These are phyloP conservation scores for Pheosia tremula DNA, from an alignment of 2,888 invertebrate species.

Conservation along the genomic window DNA sequence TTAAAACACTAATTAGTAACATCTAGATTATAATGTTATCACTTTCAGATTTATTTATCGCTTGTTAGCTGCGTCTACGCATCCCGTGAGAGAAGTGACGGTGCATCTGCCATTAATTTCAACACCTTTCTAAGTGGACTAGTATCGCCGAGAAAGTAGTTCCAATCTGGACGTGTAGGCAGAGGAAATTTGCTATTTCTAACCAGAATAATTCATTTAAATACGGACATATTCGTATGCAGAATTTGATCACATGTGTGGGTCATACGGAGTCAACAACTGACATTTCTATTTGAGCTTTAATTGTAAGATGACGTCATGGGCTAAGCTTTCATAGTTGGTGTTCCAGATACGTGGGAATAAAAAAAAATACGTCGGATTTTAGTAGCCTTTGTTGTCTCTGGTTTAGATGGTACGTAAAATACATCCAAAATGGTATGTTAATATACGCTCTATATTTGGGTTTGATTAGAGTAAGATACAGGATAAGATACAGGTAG, in stretches of 20 bases:
- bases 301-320: not conserved
- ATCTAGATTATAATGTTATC: no score
- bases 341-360: not conserved
- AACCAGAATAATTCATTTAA: constrained; percentile 6
- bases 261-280: not conserved
- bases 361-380: no score
- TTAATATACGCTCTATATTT: not conserved
- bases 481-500: not conserved
- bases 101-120: constrained; percentile 1
- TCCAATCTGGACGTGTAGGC: not conserved
- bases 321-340: not conserved
- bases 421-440: not conserved
- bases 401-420: not conserved
- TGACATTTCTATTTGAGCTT: not conserved
- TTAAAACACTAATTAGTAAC: no score
- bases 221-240: not conserved
- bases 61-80: not conserved
- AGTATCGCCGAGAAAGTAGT: not conserved
- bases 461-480: not conserved
- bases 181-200: constrained; percentile 3
- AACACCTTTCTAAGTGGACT: constrained; percentile 5
- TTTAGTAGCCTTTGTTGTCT: no score
- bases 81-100: not conserved
- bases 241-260: not conserved
- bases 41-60: no score